phyloP scores from a whole-genome alignment of 2,888 invertebrate species.

The Cyrtodaria siliqua region DNA sequence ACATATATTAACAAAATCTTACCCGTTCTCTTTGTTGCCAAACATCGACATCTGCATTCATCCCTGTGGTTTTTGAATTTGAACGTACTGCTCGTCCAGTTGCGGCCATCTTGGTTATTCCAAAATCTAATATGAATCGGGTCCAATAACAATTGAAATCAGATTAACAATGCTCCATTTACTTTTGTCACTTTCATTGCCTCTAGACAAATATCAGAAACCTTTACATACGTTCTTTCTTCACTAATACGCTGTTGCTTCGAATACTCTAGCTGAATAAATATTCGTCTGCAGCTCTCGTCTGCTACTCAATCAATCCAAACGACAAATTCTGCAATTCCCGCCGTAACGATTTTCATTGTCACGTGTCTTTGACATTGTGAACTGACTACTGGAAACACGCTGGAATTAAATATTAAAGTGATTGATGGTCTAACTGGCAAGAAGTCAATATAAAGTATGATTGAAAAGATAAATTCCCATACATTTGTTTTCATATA shows the following conservation, averaged over 20 bases:
- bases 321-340: slow-evolving; percentile 42
- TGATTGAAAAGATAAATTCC: background rate
- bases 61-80: slow-evolving; percentile 78
- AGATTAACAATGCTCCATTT: too few relatives aligned
- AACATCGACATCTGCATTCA: slow-evolving; percentile 73
- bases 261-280: too few relatives aligned
- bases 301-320: slow-evolving; percentile 27
- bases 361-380: background rate
- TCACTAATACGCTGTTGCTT: too few relatives aligned
- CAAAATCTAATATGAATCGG: background rate
- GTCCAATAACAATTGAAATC: background rate
- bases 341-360: slow-evolving; percentile 26
- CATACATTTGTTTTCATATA: too few relatives aligned
- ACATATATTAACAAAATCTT: slow-evolving; percentile 23
- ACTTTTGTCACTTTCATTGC: too few relatives aligned
- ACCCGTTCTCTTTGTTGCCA: slow-evolving; percentile 71
- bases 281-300: slow-evolving; percentile 5
- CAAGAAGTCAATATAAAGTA: background rate
- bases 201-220: too few relatives aligned
- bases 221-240: too few relatives aligned
- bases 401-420: slow-evolving; percentile 7
- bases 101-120: slow-evolving; percentile 67
- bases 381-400: background rate
- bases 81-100: slow-evolving; percentile 77
- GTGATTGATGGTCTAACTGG: slow-evolving; percentile 1